phyloP scores from a whole-genome alignment of 1,140 invertebrate genomes.

The Holotrichia oblita region DNA sequence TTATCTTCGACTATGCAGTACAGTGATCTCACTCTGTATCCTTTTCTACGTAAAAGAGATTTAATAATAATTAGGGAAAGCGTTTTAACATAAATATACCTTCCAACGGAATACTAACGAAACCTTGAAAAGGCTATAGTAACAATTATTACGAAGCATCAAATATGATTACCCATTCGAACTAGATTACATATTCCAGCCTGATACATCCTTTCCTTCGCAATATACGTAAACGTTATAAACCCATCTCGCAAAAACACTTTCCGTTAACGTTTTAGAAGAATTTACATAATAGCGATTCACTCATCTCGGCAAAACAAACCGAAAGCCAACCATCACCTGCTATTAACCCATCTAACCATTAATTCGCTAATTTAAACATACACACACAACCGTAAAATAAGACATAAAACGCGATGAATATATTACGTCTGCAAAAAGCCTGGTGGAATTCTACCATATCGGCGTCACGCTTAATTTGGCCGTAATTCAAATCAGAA shows the following conservation, averaged over 20 bases:
- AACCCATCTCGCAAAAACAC: not conserved
- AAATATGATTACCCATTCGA: no score
- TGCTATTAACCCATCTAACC: not conserved
- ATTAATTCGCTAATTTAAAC: constrained; percentile 3
- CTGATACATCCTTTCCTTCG: not conserved
- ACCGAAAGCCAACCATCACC: not conserved
- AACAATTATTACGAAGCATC: no score
- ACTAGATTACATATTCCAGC: not conserved
- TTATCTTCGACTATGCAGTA: no score
- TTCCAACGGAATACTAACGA: no score
- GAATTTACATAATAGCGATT: constrained; percentile 3
- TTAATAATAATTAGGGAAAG: no score
- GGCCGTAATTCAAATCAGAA: not conserved
- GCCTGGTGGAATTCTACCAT: not conserved
- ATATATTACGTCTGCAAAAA: not conserved
- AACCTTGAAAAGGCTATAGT: no score
- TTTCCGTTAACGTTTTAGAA: not conserved
- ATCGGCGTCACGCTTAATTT: constrained; percentile 6
- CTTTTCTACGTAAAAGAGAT: no score
- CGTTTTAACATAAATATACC: no score
- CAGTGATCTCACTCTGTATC: no score
- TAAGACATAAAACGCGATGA: not conserved
- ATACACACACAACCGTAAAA: not conserved
- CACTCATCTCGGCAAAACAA: not conserved
- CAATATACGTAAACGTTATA: not conserved